A percentile compares a stretch with the other conserved stretches of the same genome.
These are phyloP conservation scores for Perca schrenkii DNA, from an alignment of 2,113 vertebrate species.

Conservation along the genomic window DNA sequence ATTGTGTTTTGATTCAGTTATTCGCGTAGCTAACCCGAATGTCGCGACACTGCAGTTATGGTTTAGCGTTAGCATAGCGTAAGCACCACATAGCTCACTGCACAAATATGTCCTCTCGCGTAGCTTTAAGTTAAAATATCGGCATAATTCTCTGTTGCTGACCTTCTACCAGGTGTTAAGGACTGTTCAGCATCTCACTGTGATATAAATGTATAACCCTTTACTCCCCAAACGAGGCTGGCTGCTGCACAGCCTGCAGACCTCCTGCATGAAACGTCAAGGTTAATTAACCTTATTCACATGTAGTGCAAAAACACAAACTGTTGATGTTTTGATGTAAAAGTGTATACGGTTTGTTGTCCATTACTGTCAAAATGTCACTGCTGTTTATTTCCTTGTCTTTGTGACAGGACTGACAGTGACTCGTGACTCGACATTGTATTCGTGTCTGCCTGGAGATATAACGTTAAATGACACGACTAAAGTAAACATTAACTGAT, in stretches of 20 bases:
- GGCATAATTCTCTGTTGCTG: not conserved
- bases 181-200: not conserved
- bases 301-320: not conserved
- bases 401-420: not conserved
- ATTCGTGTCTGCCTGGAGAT: not conserved
- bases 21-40: slow-evolving; percentile 54
- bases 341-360: too few relatives aligned
- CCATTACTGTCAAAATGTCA: not conserved
- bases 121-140: not conserved
- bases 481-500: too few relatives aligned
- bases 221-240: not conserved
- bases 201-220: fast-evolving
- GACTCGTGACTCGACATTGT: not conserved
- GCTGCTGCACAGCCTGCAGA: not conserved
- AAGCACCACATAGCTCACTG: slow-evolving; percentile 17
- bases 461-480: too few relatives aligned
- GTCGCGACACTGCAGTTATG: slow-evolving; percentile 59
- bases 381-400: not conserved
- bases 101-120: slow-evolving; percentile 11
- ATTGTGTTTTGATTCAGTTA: slow-evolving; percentile 39
- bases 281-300: not conserved
- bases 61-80: slow-evolving; percentile 31
- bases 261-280: not conserved
- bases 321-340: not conserved
- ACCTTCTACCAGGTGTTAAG: not conserved